Conservation (phyloP, 2,113 vertebrate species). For the Variabilichromis moorii region DNA sequence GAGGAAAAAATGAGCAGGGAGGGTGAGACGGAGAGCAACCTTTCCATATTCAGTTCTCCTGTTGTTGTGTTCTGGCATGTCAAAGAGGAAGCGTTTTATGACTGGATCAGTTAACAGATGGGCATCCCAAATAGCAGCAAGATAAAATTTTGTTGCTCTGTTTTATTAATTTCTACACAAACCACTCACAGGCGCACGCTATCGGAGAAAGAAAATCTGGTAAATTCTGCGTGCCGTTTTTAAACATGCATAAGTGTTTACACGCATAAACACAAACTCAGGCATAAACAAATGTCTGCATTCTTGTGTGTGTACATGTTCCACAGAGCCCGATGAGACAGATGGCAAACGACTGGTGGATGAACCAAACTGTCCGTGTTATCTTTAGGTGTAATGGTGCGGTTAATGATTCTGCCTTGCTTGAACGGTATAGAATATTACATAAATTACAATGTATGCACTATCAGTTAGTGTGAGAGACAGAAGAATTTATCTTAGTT, state of each 20-base stretch:
- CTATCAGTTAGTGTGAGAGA: slow-evolving; percentile 48
- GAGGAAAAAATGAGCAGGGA: not conserved
- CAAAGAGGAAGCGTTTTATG: not conserved
- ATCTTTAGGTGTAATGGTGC: slow-evolving; percentile 71
- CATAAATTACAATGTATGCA: slow-evolving; percentile 64
- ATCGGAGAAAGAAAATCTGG: not conserved
- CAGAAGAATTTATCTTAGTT: slow-evolving; percentile 52
- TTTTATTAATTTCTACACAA: not conserved
- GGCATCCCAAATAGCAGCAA: not conserved
- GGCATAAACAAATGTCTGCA: not conserved
- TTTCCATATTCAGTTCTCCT: not conserved
- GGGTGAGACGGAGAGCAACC: not conserved
- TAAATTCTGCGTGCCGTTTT: not conserved
- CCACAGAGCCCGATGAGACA: slow-evolving; percentile 44
- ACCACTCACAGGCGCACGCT: not conserved
- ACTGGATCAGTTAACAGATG: slow-evolving; percentile 8
- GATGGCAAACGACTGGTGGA: slow-evolving; percentile 65
- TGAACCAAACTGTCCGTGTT: slow-evolving; percentile 63
- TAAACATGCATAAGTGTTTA: not conserved
- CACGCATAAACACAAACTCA: not conserved
- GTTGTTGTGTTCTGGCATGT: not conserved
- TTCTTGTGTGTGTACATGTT: not conserved
- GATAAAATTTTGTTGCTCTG: not conserved
- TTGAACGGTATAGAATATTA: slow-evolving; percentile 51
- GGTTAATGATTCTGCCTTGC: slow-evolving; percentile 65